Evolutionary conservation across 2,797 vertebrate genomes (phyloP).

Genomic region (Pithecia hirsuta): DNA sequence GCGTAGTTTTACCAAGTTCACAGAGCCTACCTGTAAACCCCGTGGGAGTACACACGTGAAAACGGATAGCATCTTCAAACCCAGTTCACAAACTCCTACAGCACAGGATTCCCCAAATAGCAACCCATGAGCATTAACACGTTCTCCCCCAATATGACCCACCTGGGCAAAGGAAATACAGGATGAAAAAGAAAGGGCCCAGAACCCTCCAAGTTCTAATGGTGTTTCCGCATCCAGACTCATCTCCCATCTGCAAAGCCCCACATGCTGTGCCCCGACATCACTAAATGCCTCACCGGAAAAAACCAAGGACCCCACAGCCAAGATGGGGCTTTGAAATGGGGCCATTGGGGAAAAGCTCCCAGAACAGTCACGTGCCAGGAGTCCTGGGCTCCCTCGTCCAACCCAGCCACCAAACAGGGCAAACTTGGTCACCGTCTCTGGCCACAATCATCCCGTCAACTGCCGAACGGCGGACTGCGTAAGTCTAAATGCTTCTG

Average conservation of each 20-base stretch:
- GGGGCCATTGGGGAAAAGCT: fast-evolving
- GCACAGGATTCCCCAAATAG: fast-evolving
- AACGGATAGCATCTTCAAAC: fast-evolving
- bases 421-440: fast-evolving
- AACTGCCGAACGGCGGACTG: neutral
- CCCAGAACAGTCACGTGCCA: neutral
- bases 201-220: neutral
- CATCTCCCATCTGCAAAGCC: neutral
- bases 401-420: neutral
- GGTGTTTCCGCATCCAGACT: neutral
- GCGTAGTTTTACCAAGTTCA: neutral
- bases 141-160: fast-evolving
- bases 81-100: too few relatives aligned
- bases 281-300: neutral
- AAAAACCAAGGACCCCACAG: neutral
- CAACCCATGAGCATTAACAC: fast-evolving
- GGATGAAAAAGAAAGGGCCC: fast-evolving
- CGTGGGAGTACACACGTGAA: fast-evolving
- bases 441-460: neutral
- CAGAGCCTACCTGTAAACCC: too few relatives aligned
- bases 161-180: fast-evolving
- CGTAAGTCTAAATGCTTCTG: neutral
- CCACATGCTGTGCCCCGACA: fast-evolving
- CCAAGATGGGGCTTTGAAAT: neutral
- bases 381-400: neutral